A percentile compares a stretch with the other conserved stretches of the same genome.
These are phyloP conservation scores for Silurus aristotelis DNA, from an alignment of 2,797 vertebrate genomes.

Conservation along the genomic window DNA sequence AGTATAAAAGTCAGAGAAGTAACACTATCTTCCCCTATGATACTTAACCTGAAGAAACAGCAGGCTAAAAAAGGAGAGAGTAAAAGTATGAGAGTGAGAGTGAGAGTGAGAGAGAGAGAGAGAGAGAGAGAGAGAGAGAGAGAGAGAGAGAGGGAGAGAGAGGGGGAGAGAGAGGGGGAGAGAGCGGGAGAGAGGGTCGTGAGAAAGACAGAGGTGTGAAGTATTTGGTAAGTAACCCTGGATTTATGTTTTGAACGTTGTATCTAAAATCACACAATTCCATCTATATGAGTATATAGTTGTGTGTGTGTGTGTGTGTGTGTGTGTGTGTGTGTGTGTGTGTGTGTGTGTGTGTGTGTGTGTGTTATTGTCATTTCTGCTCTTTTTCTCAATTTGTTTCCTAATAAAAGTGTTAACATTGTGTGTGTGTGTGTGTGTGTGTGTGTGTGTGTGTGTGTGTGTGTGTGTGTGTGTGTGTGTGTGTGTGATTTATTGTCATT, in stretches of 20 bases:
- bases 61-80: constrained; percentile 43
- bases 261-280: background rate
- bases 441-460: too few species aligned
- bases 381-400: background rate
- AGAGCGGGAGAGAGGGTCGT: background rate
- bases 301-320: background rate
- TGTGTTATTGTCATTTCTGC: background rate
- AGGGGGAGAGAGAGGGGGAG: background rate
- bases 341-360: background rate
- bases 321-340: background rate
- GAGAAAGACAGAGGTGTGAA: background rate
- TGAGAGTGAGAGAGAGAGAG: constrained; percentile 9
- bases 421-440: too few species aligned
- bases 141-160: constrained; percentile 2
- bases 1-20: constrained; percentile 15
- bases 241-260: background rate
- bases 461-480: too few species aligned
- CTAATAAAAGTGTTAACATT: too few species aligned
- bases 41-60: constrained; percentile 29
- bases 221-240: background rate
- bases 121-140: background rate
- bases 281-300: background rate
- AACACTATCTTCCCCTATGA: constrained; percentile 25
- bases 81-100: background rate
- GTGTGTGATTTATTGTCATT: too few species aligned